Evolutionary conservation across 2,113 vertebrate species (phyloP), one percentile per base, ranked within the genome.

Genomic region (Hirundichthys speculiger): DNA sequence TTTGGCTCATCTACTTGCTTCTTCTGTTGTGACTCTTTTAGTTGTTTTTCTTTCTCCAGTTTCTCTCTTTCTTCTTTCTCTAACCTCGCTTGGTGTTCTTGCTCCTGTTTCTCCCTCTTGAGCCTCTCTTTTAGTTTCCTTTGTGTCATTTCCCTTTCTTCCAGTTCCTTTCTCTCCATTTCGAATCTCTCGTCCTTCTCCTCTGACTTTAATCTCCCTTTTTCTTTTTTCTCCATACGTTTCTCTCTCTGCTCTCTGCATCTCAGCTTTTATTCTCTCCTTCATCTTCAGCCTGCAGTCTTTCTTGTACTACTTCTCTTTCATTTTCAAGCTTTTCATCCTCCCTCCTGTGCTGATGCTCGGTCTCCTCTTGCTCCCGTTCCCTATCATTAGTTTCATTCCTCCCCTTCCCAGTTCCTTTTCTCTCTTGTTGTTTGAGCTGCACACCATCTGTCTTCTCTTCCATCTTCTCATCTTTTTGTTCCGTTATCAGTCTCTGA

Each of bases 41-140:
- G 22, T 49, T 21, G 54, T 55, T 75, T 80, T 64, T 82, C 65
- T 73, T 30, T 50, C 20, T 61, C 46, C 51, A 49, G 3, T 39
- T 8, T 54, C 48, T 63, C 58, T 30, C 11, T 43, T 27, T 48
- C 19, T 40, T 69, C 68, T 24, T 30, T 75, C n/a, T 77, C 13
- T 2, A 62, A 54, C 25, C 22, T 51, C 21, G 16, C 46, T 15
- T 64, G 6, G 1, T 48, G n/a, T 50, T 70, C 61, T 34, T 54
- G 34, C 2, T 66, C 42, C 9, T 18, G 52, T 14, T 27, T 58
- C 20, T 83, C 57, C 15, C 22, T 69, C 42, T 71, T 52, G 21
- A 5, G 45, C 54, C 22, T 53, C 41, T 49, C 62, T 56, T 67
- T 41, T 46, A 16, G 15, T 22, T 61, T 57, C 54, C 43, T 57